Base-by-base conservation (phyloP, 2,888 invertebrate species). In the Torymus aiolomorphi region DNA sequence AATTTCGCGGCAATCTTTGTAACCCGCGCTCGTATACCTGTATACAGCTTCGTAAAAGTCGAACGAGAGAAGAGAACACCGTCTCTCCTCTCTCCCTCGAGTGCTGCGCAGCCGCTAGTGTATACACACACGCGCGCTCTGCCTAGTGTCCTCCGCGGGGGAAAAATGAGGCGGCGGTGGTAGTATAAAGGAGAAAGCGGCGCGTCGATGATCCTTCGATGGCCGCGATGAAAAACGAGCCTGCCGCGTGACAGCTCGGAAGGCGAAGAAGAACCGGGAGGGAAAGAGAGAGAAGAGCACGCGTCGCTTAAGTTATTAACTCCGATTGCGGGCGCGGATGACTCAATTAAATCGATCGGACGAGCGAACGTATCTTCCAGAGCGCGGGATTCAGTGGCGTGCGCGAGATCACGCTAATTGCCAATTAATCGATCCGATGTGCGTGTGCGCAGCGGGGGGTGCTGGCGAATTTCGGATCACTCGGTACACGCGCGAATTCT, bases 301-400 rank as follows among this genome's bases (percentile, higher is more conserved):
- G 13, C 12, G 24, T 16, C 24, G 24, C 12, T 42, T n/a, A 42
- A 63, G 42, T 63, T 63, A 63, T 63, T 42, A 42, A 63, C 5
- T 31, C 42, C 63, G 63, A 63, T 49, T n/a, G 63, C 11, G 61
- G 2, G 63, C 13, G 10, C 12, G 52, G 20, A 69, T 42, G 69
- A 16, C 69, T 69, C 69, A 69, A 69, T 69, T 57, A 16, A 69
- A 42, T 16, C 42, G 69, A 69, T 69, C 31, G 16, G n/a, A 42
- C 42, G 8, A 5, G 42, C 42, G 42, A 1, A 10, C 8, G 42
- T 42, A 42, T 42, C 42, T 42, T 42, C 42, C 42, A 8, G 42
- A 42, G 42, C 1, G 42, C 42, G 42, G 42, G 42, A 42, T 42
- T 42, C 42, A 42, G 42, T 42, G 42, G 42, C 42, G 42, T 8